A percentile compares a stretch with the other conserved stretches of the same genome.
phyloP scores from a whole-genome alignment of 1,140 invertebrate genomes.

The roundworm (Caenorhabditis elegans) region WBcel235 BX284604.4:10439001-10439500 shows the following conservation, averaged over 20 bases:
- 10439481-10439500: no score
- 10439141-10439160: background rate
- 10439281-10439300: background rate
- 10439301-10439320: background rate
- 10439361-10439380: background rate
- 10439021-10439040: background rate
- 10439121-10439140: background rate
- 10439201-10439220: background rate
- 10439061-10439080: background rate
- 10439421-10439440: slow-evolving; percentile 21
- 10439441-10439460: no score
- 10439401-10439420: slow-evolving; percentile 8
- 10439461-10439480: no score
- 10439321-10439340: no score
- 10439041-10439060: background rate
- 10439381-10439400: slow-evolving; percentile 5
- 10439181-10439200: no score
- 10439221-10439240: slow-evolving; percentile 17
- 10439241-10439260: slow-evolving; percentile 22
- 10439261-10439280: slow-evolving; percentile 5
- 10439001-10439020: background rate
- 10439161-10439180: background rate
- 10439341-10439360: background rate
- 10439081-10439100: slow-evolving; percentile 1
- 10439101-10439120: background rate